Conservation (phyloP, 2,113 vertebrate genomes). For the Pardalotus punctatus region DNA sequence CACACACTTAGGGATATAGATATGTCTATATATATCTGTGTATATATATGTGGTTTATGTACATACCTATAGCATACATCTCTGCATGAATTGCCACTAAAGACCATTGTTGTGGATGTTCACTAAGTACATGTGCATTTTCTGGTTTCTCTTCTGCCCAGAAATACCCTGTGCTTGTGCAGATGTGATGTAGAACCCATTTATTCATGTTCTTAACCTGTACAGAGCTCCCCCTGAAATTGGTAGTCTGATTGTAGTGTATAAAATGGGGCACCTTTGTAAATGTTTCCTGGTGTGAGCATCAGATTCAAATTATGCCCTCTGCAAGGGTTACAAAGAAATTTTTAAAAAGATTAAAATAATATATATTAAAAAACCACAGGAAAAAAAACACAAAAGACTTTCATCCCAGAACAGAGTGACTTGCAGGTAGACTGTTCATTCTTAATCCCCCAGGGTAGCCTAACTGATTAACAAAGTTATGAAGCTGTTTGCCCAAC, state of each 20-base stretch:
- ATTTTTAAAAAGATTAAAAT: too few species aligned
- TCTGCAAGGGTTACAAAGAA: background rate
- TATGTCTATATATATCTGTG: accelerated
- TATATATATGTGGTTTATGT: background rate
- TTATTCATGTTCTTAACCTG: background rate
- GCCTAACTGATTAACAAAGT: background rate
- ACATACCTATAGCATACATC: background rate
- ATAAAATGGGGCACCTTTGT: background rate
- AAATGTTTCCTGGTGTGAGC: background rate
- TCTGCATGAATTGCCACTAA: background rate
- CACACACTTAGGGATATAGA: background rate
- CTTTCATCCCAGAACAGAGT: background rate
- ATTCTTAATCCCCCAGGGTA: background rate
- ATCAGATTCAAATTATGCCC: background rate
- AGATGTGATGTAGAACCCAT: background rate
- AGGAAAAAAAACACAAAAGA: background rate
- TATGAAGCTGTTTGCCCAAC: background rate
- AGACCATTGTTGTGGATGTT: background rate
- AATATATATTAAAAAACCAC: background rate
- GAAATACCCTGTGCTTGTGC: background rate
- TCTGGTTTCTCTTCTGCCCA: background rate
- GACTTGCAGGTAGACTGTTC: background rate
- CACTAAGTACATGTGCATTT: background rate
- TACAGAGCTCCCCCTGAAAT: background rate
- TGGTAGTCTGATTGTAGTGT: background rate